Conservation (phyloP, 1,140 invertebrate genomes). For the Drosophila tristis region DNA sequence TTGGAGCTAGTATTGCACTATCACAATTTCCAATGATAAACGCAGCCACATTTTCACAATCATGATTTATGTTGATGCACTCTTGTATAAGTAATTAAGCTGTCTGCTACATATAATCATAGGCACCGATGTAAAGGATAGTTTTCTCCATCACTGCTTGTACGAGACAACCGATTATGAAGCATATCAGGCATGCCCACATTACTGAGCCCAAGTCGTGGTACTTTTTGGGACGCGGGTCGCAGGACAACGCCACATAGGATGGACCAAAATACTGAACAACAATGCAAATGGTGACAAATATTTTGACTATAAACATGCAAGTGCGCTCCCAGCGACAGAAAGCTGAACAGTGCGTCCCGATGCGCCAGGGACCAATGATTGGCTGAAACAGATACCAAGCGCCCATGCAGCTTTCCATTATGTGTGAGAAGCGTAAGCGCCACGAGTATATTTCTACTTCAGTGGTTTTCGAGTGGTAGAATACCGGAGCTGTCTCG, state of each 20-base stretch:
- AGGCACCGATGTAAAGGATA: slow-evolving; percentile 3
- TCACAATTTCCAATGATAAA: too few species aligned
- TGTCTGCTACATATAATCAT: slow-evolving; percentile 11
- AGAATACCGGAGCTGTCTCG: neutral
- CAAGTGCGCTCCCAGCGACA: slow-evolving; percentile 38
- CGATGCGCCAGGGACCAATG: slow-evolving; percentile 44
- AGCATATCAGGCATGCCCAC: slow-evolving; percentile 20
- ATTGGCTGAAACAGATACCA: slow-evolving; percentile 52
- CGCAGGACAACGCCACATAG: slow-evolving; percentile 30
- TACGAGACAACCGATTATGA: slow-evolving; percentile 4
- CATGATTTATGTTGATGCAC: too few species aligned
- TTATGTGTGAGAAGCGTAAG: slow-evolving; percentile 19
- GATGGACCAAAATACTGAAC: slow-evolving; percentile 29
- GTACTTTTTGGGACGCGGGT: slow-evolving; percentile 43
- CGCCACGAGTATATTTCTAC: slow-evolving; percentile 11
- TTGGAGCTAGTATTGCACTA: too few species aligned
- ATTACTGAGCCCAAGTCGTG: slow-evolving; percentile 21
- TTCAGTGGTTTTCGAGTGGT: neutral
- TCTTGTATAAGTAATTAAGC: too few species aligned
- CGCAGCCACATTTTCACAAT: too few species aligned
- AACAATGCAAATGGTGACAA: slow-evolving; percentile 21
- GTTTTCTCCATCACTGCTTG: slow-evolving; percentile 9
- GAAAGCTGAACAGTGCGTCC: neutral
- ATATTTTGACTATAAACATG: slow-evolving; percentile 28
- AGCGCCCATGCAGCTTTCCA: slow-evolving; percentile 32